phyloP scores from a whole-genome alignment of 1,140 invertebrate genomes.

The Drosophila tsacasi region DNA sequence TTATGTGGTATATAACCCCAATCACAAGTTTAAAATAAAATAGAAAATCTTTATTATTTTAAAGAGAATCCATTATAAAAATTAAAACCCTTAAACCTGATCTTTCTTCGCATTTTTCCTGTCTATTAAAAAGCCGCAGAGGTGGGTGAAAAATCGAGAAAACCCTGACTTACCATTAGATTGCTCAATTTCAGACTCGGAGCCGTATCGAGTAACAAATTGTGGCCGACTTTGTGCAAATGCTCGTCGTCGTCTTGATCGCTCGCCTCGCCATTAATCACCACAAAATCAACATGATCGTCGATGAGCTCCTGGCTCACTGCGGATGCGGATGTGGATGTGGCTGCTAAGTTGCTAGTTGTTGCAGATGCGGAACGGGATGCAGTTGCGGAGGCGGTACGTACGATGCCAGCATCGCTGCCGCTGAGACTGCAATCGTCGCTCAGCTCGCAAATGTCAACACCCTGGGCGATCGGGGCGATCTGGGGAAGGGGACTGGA shows the following conservation, averaged over 20 bases:
- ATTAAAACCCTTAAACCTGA: neutral
- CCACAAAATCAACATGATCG: constrained; percentile 81
- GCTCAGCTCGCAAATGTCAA: constrained; percentile 79
- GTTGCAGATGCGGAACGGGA: constrained; percentile 7
- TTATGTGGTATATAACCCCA: neutral
- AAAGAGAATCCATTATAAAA: neutral
- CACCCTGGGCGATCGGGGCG: constrained; percentile 30
- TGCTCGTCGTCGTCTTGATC: constrained; percentile 54
- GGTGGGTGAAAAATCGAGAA: constrained; percentile 10
- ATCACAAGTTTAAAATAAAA: neutral
- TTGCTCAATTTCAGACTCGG: constrained; percentile 85
- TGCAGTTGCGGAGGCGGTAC: constrained; percentile 31
- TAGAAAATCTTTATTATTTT: neutral
- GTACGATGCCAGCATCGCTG: constrained; percentile 61
- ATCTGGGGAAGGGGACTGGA: constrained; percentile 21
- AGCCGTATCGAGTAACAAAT: constrained; percentile 82
- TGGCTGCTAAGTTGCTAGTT: neutral
- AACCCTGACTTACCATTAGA: constrained; percentile 80
- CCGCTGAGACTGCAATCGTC: constrained; percentile 54
- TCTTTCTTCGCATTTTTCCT: neutral
- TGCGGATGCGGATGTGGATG: constrained; percentile 32
- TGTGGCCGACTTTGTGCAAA: constrained; percentile 71
- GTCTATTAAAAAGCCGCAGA: constrained; percentile 10
- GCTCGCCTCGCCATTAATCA: constrained; percentile 73
- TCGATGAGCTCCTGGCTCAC: constrained; percentile 70